A percentile compares a stretch with the other conserved stretches of the same genome.
Conservation (phyloP, 2,888 invertebrate species). For the Atethmia centrago region DNA sequence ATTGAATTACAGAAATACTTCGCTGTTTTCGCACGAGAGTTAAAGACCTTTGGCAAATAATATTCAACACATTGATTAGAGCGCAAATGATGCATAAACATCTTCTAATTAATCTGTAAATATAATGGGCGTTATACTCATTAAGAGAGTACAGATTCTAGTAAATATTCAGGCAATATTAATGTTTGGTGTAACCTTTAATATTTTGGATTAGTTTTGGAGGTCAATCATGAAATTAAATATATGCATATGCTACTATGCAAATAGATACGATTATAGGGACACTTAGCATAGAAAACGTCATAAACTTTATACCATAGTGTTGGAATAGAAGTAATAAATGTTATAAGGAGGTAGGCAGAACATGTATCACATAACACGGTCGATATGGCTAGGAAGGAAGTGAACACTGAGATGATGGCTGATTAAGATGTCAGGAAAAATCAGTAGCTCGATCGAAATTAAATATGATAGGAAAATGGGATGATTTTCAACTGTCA, state of each 20-base stretch:
- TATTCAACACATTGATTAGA: conserved; percentile 30
- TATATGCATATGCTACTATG: too few relatives aligned
- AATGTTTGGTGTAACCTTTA: conserved; percentile 42
- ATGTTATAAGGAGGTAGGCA: neutral
- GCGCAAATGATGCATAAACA: conserved; percentile 16
- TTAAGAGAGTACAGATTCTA: conserved; percentile 36
- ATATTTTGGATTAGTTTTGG: conserved; percentile 9
- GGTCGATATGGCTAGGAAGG: too few relatives aligned
- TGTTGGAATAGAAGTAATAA: neutral
- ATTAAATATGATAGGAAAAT: neutral
- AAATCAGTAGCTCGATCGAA: neutral
- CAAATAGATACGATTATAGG: neutral
- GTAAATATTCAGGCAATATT: conserved; percentile 31
- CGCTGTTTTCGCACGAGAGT: neutral
- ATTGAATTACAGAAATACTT: conserved; percentile 7
- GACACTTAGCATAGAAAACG: neutral
- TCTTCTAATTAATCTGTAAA: conserved; percentile 47
- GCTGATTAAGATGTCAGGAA: neutral
- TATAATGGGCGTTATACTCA: conserved; percentile 36
- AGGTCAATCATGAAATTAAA: conserved; percentile 27
- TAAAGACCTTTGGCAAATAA: conserved; percentile 37
- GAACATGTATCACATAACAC: neutral
- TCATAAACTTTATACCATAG: neutral
- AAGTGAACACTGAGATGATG: too few relatives aligned
- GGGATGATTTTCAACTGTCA: neutral